Base-by-base conservation (phyloP, 1,140 invertebrate genomes). In the Aphaenogaster floridana region DNA sequence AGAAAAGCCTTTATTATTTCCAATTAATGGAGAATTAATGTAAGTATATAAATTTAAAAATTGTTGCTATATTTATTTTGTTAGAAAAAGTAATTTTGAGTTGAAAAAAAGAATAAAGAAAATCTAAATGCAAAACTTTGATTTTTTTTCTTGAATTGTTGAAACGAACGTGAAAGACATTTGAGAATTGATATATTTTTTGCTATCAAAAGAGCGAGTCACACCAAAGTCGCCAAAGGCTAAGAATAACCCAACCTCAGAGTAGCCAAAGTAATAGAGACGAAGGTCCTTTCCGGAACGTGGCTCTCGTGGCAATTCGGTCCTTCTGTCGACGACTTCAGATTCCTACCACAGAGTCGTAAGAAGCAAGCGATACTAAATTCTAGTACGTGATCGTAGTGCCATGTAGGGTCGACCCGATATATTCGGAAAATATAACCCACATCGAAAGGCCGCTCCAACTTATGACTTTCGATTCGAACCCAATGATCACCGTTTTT, bases 291-390 rank as follows among this genome's bases (percentile, higher is more conserved):
- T 77, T 61, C 21, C 21, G 48, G 61, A 57, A 86, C 74, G 50
- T 86, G 74, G 63, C 48, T 79, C 59, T 86, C 61, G 50, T 86
- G 74, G 48, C 74, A 86, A 79, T 86, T 79, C n/a, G 11, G 48
- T 64, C 48, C 83, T 79, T 79, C 74, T 79, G 59, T 86, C 74
- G 48, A 1, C 80, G 72, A 76, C 57, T 74, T 74, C 69, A 61
- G 69, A 68, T 79, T 77, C n/a, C 21, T 76, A 66, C 48, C 74
- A 61, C 59, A 86, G 66, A 83, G 81, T 71, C 71, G 76, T 63
- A 89, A 59, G 64, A 87, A 89, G 88, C 57, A 72, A 69, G 48
- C 88, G 89, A 90, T 90, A 89, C 76, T 90, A 89, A 90, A 89
- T 81, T 89, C 88, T 61, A 57, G 59, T 54, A 86, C 89, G 88